phyloP scores from a whole-genome alignment of 2,113 vertebrate genomes.

The Lepus europaeus region DNA sequence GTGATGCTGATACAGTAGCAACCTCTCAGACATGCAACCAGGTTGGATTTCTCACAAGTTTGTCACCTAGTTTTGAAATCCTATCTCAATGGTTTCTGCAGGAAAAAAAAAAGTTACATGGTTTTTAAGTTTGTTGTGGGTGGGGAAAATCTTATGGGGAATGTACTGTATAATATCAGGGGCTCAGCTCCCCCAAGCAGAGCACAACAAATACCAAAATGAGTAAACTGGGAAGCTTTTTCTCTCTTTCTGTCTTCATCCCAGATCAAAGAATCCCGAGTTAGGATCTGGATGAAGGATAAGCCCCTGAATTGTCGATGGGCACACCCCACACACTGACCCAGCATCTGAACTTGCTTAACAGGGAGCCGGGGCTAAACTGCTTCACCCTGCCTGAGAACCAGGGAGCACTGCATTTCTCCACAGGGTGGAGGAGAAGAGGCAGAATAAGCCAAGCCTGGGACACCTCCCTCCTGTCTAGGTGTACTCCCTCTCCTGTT shows the following conservation, averaged over 20 bases:
- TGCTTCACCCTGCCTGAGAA: conserved; percentile 84
- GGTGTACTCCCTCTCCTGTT: conserved; percentile 81
- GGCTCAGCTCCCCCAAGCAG: conserved; percentile 80
- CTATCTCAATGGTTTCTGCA: conserved; percentile 67
- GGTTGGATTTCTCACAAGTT: conserved; percentile 65
- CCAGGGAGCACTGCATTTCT: conserved; percentile 86
- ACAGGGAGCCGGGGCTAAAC: conserved; percentile 85
- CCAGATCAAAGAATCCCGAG: conserved; percentile 85
- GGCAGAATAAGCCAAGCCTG: conserved; percentile 82
- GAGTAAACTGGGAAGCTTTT: conserved; percentile 86
- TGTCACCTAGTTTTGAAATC: conserved; percentile 71
- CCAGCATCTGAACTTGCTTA: conserved; percentile 85
- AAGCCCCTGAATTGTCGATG: conserved; percentile 84
- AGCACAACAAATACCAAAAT: conserved; percentile 80
- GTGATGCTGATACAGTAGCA: conserved; percentile 71
- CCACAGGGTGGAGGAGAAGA: conserved; percentile 86
- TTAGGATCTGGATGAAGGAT: conserved; percentile 86
- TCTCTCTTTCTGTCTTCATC: conserved; percentile 85
- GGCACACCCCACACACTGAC: conserved; percentile 84
- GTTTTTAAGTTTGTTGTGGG: conserved; percentile 74
- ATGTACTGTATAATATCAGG: conserved; percentile 76
- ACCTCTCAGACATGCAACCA: conserved; percentile 32
- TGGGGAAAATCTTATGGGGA: conserved; percentile 69
- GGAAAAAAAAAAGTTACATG: conserved; percentile 47
- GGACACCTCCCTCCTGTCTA: conserved; percentile 83